Conservation (phyloP, 2,888 invertebrate genomes). For the Ceramica pisi region DNA sequence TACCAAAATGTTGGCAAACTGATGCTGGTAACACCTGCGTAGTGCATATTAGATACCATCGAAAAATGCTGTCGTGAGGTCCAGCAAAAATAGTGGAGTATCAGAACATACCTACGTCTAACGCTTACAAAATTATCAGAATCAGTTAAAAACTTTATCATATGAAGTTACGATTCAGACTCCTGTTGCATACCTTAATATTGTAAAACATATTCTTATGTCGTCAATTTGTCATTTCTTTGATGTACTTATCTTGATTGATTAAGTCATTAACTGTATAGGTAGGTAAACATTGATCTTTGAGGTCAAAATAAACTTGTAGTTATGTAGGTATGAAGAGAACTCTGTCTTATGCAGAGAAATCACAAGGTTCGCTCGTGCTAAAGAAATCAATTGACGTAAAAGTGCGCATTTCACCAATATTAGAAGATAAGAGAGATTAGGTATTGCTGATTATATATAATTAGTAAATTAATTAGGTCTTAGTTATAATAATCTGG, state of each 20-base stretch:
- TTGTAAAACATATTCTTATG: not conserved
- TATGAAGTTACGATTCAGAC: no score
- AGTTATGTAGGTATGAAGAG: not conserved
- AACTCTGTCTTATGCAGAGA: not conserved
- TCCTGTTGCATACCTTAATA: no score
- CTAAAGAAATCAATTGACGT: not conserved
- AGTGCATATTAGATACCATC: no score
- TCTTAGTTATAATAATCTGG: not conserved
- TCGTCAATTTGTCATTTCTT: conserved; percentile 22
- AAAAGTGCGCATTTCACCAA: conserved; percentile 12
- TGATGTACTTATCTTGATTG: conserved; percentile 33
- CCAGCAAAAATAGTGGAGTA: no score
- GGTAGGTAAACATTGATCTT: conserved; percentile 7
- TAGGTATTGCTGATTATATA: conserved; percentile 1
- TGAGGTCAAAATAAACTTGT: conserved; percentile 36
- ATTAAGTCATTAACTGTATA: conserved; percentile 4
- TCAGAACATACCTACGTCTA: no score
- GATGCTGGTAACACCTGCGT: no score
- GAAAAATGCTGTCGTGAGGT: no score
- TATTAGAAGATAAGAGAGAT: conserved; percentile 19
- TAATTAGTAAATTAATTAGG: not conserved
- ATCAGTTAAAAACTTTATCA: no score
- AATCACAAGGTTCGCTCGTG: not conserved
- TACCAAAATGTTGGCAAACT: no score
- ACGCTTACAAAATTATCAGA: no score